Evolutionary conservation across 2,888 invertebrate species (phyloP).

Genomic region (Drosophila nigricruria): DNA sequence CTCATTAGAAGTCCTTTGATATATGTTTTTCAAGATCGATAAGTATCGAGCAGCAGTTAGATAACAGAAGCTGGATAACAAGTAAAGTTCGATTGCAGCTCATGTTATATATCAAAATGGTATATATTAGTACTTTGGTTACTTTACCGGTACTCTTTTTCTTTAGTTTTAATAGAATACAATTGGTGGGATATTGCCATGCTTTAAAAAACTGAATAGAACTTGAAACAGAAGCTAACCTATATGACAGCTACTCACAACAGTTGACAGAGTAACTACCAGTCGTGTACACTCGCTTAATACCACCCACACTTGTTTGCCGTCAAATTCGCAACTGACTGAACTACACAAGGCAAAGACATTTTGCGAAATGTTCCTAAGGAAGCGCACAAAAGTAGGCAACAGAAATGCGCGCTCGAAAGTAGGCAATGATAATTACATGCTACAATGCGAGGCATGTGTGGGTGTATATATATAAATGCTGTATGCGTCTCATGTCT

Average conservation of each 20-base stretch:
- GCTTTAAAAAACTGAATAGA: too few relatives aligned
- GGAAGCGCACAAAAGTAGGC: slow-evolving; percentile 50
- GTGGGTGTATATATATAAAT: neutral
- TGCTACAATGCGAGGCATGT: slow-evolving; percentile 28
- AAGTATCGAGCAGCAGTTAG: too few relatives aligned
- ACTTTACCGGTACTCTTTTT: too few relatives aligned
- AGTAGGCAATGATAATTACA: slow-evolving; percentile 67
- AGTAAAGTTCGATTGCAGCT: too few relatives aligned
- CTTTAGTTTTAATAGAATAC: too few relatives aligned
- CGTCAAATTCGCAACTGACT: slow-evolving; percentile 21
- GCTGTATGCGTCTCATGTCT: slow-evolving; percentile 27
- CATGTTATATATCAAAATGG: too few relatives aligned
- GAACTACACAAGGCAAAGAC: slow-evolving; percentile 19
- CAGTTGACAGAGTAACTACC: neutral
- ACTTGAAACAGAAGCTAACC: too few relatives aligned
- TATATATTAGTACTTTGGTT: too few relatives aligned
- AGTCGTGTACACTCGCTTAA: neutral
- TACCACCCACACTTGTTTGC: neutral
- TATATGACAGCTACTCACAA: neutral
- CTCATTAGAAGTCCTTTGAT: neutral
- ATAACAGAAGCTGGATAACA: too few relatives aligned
- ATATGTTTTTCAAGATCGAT: neutral
- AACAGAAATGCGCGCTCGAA: slow-evolving; percentile 57
- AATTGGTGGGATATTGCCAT: too few relatives aligned
- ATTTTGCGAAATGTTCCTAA: slow-evolving; percentile 7